Evolutionary conservation across 2,888 invertebrate genomes (phyloP).

Genomic region (Acleris laterana): DNA sequence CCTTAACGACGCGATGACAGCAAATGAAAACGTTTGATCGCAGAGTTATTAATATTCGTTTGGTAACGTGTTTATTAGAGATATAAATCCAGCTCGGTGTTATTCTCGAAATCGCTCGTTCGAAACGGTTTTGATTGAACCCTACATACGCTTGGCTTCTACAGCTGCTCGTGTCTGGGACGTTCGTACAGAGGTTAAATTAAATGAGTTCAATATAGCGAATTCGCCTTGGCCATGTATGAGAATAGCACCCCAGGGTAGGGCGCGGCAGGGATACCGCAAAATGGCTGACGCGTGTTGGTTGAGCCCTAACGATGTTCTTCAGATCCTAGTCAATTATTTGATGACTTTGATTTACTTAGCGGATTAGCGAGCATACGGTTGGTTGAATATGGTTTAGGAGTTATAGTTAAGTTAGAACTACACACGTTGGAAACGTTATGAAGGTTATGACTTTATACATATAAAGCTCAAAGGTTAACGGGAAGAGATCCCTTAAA

Average conservation of each 20-base stretch:
- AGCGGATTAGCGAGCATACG: conserved; percentile 55
- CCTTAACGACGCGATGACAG: conserved; percentile 58
- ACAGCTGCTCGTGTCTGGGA: no score
- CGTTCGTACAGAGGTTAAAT: no score
- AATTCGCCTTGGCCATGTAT: no score
- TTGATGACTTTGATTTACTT: conserved; percentile 77
- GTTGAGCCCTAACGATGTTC: conserved; percentile 71
- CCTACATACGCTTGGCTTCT: no score
- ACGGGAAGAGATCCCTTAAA: no score
- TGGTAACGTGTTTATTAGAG: conserved; percentile 49
- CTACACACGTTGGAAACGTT: background rate
- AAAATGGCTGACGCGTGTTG: conserved; percentile 75
- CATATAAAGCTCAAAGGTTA: no score
- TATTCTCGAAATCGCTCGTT: no score
- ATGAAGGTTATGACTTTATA: no score
- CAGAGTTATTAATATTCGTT: conserved; percentile 79
- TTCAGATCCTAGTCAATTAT: conserved; percentile 67
- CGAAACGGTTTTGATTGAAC: no score
- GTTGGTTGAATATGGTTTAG: conserved; percentile 8
- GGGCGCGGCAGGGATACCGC: conserved; percentile 55
- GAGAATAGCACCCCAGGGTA: no score
- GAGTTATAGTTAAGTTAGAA: background rate
- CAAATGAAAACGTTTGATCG: conserved; percentile 66
- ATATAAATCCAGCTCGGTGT: conserved; percentile 63
- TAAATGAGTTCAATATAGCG: no score